Percentiles rank a stretch among this genome's conserved stretches.
phyloP scores from a whole-genome alignment of 2,797 vertebrate species.

The Geotrypetes seraphini region DNA sequence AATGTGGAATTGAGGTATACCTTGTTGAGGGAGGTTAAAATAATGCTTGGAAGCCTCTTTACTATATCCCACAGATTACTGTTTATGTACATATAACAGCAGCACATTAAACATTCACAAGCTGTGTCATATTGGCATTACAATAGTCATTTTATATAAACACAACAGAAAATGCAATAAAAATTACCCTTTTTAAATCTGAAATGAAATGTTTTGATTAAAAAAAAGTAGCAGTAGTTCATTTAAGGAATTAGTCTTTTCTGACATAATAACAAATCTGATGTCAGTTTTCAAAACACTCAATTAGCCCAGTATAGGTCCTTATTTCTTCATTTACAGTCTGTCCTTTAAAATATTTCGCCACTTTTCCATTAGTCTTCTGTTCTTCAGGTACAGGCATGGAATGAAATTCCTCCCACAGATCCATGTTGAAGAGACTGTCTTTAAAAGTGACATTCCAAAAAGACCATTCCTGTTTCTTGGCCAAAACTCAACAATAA shows the following conservation, averaged over 20 bases:
- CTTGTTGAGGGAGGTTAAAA: constrained; percentile 95
- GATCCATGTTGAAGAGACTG: constrained; percentile 22
- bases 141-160: constrained; percentile 82
- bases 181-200: constrained; percentile 79
- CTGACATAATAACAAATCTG: constrained; percentile 55
- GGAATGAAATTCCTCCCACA: constrained; percentile 40
- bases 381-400: constrained; percentile 34
- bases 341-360: constrained; percentile 28
- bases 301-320: constrained; percentile 31
- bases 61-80: constrained; percentile 75
- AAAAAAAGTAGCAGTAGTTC: constrained; percentile 71
- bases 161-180: constrained; percentile 77
- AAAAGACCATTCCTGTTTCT: constrained; percentile 25
- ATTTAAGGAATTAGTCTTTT: constrained; percentile 67
- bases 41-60: constrained; percentile 88
- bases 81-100: constrained; percentile 87
- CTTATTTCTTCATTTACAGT: constrained; percentile 38
- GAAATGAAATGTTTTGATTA: constrained; percentile 78
- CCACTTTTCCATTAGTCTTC: constrained; percentile 6
- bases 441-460: constrained; percentile 16
- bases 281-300: constrained; percentile 53
- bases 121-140: constrained; percentile 96
- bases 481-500: constrained; percentile 4
- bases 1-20: constrained; percentile 95
- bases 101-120: constrained; percentile 98